phyloP scores from a whole-genome alignment of 2,797 vertebrate genomes.

The Scleropages formosus region DNA sequence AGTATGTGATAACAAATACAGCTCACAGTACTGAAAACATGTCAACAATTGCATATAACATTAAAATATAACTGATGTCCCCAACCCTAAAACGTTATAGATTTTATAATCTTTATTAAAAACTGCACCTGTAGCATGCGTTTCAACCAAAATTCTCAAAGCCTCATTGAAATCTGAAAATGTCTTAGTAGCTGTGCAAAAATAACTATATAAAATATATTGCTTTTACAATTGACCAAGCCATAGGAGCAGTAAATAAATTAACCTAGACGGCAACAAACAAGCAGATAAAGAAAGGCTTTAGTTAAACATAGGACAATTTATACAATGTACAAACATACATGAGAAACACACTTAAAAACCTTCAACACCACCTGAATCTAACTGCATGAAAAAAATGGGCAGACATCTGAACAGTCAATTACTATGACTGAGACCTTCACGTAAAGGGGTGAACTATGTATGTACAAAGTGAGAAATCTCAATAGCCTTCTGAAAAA shows the following conservation, averaged over 20 bases:
- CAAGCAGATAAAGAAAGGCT: conserved; percentile 72
- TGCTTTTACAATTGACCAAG: conserved; percentile 87
- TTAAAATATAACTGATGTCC: conserved; percentile 68
- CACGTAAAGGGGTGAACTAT: conserved; percentile 63
- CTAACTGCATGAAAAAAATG: conserved; percentile 63
- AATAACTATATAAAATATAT: conserved; percentile 94
- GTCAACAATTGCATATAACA: conserved; percentile 69
- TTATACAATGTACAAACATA: conserved; percentile 76
- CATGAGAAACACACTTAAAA: conserved; percentile 60
- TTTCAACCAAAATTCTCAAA: conserved; percentile 59
- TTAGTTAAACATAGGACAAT: conserved; percentile 66
- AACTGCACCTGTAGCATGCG: conserved; percentile 73
- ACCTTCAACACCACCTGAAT: conserved; percentile 61
- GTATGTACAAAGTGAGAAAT: conserved; percentile 65
- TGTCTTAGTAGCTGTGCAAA: conserved; percentile 97
- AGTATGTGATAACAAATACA: conserved; percentile 72
- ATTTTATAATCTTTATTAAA: conserved; percentile 63
- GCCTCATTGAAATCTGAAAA: conserved; percentile 63
- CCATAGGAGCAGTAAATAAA: conserved; percentile 85
- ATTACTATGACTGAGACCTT: conserved; percentile 63
- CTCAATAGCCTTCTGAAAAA: conserved; percentile 59
- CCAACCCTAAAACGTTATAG: conserved; percentile 51
- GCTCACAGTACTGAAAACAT: conserved; percentile 75
- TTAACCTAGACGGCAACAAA: conserved; percentile 85
- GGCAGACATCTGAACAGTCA: conserved; percentile 61